phyloP scores from a whole-genome alignment of 2,797 vertebrate species.

The Poecile montanus region DNA sequence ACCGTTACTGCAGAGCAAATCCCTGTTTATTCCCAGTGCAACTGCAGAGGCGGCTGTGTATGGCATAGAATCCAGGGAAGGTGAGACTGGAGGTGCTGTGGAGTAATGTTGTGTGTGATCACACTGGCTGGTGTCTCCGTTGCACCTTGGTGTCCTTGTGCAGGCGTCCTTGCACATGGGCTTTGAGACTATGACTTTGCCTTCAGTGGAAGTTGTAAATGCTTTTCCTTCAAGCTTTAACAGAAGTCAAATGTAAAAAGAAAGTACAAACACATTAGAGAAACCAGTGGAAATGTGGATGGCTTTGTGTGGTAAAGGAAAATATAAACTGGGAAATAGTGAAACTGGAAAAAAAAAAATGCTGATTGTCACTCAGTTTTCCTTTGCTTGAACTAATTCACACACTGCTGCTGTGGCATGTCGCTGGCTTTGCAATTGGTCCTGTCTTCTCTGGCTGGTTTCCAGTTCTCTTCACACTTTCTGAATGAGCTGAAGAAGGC shows the following conservation, averaged over 20 bases:
- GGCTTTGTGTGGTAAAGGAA: neutral
- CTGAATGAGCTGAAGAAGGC: neutral
- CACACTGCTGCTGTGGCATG: neutral
- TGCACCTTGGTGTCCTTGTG: accelerated
- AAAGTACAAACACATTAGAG: neutral
- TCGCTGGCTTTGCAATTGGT: neutral
- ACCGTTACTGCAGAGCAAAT: neutral
- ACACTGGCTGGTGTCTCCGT: accelerated
- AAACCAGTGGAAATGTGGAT: neutral
- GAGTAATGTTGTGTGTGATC: accelerated
- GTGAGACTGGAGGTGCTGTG: neutral
- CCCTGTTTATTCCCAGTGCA: neutral
- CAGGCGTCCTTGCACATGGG: neutral
- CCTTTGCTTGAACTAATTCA: neutral
- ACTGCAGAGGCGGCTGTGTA: neutral
- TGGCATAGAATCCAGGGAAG: neutral
- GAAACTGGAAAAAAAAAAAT: neutral
- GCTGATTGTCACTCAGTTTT: neutral
- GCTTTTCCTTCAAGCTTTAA: neutral
- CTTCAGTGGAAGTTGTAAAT: neutral
- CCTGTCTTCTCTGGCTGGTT: neutral
- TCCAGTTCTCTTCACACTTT: neutral
- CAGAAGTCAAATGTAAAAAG: neutral
- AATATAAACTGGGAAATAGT: neutral
- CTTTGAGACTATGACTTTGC: neutral